phyloP scores from a whole-genome alignment of 92 coral and sea anemone species.

The Palythoa grandiflora region DNA sequence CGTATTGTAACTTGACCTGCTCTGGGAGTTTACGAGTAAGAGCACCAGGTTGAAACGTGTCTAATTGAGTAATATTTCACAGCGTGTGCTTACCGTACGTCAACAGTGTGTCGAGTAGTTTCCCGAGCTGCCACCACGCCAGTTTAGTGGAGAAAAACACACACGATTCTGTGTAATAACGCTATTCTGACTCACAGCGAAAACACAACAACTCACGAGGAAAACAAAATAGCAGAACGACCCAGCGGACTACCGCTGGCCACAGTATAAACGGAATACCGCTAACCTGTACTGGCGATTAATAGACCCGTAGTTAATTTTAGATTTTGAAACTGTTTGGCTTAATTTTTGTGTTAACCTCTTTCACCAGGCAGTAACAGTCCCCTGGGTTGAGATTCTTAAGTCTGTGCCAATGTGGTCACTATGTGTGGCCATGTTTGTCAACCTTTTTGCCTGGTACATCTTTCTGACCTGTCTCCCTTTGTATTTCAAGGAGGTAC shows the following conservation, averaged over 20 bases:
- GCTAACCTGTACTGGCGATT: background rate
- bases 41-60: slow-evolving; percentile 12
- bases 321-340: too few species aligned
- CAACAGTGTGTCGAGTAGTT: slow-evolving; percentile 1
- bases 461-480: slow-evolving; percentile 35
- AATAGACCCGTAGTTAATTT: too few species aligned
- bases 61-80: slow-evolving; percentile 18
- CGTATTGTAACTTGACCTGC: slow-evolving; percentile 50
- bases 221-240: background rate
- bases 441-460: slow-evolving; percentile 37
- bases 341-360: too few species aligned
- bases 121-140: slow-evolving; percentile 38
- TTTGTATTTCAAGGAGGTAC: slow-evolving; percentile 32
- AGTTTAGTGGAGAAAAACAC: background rate
- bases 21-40: slow-evolving; percentile 27
- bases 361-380: too few species aligned
- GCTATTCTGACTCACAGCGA: too few species aligned
- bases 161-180: too few species aligned
- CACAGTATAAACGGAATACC: background rate
- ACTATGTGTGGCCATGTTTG: slow-evolving; percentile 20
- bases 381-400: too few species aligned
- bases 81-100: slow-evolving; percentile 8
- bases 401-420: slow-evolving; percentile 17
- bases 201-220: background rate
- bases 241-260: too few species aligned